Evolutionary conservation across 92 coral and sea anemone species (phyloP).

Genomic region (Palythoa grandiflora): DNA sequence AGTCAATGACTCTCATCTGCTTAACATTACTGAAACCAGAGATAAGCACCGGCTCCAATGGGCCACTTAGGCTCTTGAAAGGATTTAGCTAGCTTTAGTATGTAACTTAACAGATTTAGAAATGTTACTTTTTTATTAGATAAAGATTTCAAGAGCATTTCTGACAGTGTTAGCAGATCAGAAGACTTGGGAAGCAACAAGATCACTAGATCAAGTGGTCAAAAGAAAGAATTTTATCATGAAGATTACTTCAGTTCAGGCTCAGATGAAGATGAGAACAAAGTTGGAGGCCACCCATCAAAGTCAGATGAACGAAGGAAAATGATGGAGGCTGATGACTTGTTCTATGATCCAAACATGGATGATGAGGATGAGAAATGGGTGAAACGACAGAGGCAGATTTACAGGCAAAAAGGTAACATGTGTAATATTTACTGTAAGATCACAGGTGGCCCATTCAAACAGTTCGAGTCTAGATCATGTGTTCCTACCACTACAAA

Average conservation of each 20-base stretch:
- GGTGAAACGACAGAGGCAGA: constrained; percentile 83
- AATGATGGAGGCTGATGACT: constrained; percentile 80
- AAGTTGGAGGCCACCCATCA: constrained; percentile 90
- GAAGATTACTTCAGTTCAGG: constrained; percentile 98
- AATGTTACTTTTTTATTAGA: not conserved
- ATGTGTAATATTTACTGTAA: not conserved
- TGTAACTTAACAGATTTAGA: too few species aligned
- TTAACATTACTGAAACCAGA: too few species aligned
- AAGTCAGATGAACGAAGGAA: constrained; percentile 90
- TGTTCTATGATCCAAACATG: constrained; percentile 97
- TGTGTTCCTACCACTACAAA: too few species aligned
- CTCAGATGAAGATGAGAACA: constrained; percentile 88
- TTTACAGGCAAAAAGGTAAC: constrained; percentile 72
- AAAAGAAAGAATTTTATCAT: constrained; percentile 64
- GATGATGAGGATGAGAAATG: constrained; percentile 96
- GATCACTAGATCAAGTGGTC: not conserved
- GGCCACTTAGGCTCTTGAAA: too few species aligned
- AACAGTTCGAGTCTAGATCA: not conserved
- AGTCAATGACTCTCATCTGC: too few species aligned
- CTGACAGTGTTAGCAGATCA: not conserved
- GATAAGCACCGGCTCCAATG: too few species aligned
- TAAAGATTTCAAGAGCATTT: not conserved
- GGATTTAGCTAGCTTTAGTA: too few species aligned
- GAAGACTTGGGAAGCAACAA: not conserved
- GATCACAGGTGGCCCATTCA: too few species aligned